Evolutionary conservation across 1,140 invertebrate genomes (phyloP).

Genomic region (Drosophila gunungcola): DNA sequence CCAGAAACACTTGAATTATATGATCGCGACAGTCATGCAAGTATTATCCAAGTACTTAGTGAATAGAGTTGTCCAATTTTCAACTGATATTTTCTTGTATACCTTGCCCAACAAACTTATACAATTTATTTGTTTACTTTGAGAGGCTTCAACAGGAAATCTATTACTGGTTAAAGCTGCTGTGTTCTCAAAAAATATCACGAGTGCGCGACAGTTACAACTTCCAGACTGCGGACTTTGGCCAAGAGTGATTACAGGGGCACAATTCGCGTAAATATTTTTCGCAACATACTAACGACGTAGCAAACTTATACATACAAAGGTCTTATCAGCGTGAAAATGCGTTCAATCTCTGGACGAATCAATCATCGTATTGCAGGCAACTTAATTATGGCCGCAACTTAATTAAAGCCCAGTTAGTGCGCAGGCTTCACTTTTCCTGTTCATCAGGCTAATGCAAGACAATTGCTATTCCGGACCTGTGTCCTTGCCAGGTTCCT

Average conservation of each 20-base stretch:
- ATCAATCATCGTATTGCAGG: conserved; percentile 46
- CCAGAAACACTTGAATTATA: conserved; percentile 21
- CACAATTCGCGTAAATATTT: conserved; percentile 41
- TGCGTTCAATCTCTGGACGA: conserved; percentile 37
- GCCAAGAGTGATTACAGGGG: conserved; percentile 21
- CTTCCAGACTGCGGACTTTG: conserved; percentile 47
- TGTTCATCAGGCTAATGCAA: conserved; percentile 52
- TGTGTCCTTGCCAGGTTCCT: conserved; percentile 17
- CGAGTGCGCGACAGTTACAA: conserved; percentile 25
- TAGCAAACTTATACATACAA: not conserved
- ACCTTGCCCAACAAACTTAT: not conserved
- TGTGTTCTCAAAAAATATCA: conserved; percentile 17
- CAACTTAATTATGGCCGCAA: conserved; percentile 40
- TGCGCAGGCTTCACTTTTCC: conserved; percentile 35
- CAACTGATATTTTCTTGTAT: not conserved
- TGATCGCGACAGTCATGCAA: conserved; percentile 14
- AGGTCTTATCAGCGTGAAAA: conserved; percentile 34
- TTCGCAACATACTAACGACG: conserved; percentile 26
- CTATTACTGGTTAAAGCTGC: conserved; percentile 10
- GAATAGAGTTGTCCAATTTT: conserved; percentile 12
- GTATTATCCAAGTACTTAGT: not conserved
- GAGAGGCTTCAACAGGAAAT: not conserved
- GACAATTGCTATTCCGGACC: conserved; percentile 12
- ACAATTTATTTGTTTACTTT: conserved; percentile 14
- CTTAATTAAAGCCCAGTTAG: conserved; percentile 44